Conservation (phyloP, 2,797 vertebrate genomes). For the Gobio occitaniae region DNA sequence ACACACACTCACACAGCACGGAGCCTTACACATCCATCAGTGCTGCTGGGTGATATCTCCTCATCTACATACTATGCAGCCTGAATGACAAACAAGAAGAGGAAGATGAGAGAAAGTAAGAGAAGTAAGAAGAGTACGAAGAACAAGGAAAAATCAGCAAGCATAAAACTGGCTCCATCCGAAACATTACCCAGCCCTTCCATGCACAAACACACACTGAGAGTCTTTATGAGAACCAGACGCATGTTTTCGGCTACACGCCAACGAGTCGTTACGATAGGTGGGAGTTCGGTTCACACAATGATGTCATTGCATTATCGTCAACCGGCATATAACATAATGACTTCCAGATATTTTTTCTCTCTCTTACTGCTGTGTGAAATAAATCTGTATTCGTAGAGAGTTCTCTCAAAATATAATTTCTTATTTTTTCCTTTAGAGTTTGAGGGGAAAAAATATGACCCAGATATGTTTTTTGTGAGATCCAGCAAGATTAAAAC, state of each 20-base stretch:
- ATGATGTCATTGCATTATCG: constrained; percentile 37
- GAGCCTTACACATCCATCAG: constrained; percentile 79
- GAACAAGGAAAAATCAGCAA: constrained; percentile 6
- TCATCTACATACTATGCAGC: constrained; percentile 76
- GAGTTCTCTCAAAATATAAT: neutral
- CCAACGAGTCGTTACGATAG: neutral
- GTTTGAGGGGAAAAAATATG: neutral
- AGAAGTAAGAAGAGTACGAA: constrained; percentile 34
- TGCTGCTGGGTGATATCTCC: constrained; percentile 75
- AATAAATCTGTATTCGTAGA: neutral
- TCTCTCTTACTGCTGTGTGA: neutral
- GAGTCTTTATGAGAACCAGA: constrained; percentile 8
- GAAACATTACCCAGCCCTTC: constrained; percentile 3
- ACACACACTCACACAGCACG: constrained; percentile 66
- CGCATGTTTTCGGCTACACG: constrained; percentile 6
- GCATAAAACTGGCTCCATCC: constrained; percentile 22
- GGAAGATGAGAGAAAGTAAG: constrained; percentile 10
- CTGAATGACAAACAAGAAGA: constrained; percentile 77
- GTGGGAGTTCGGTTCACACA: neutral
- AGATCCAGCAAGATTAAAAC: neutral
- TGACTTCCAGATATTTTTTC: constrained; percentile 29
- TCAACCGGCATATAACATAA: constrained; percentile 13
- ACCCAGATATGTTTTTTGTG: neutral
- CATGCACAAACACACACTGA: constrained; percentile 36
- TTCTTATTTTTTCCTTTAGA: neutral